Percentiles rank a stretch among this genome's conserved stretches.
Evolutionary conservation across 2,797 vertebrate species (phyloP).

Genomic region (Sebastes dallii): DNA sequence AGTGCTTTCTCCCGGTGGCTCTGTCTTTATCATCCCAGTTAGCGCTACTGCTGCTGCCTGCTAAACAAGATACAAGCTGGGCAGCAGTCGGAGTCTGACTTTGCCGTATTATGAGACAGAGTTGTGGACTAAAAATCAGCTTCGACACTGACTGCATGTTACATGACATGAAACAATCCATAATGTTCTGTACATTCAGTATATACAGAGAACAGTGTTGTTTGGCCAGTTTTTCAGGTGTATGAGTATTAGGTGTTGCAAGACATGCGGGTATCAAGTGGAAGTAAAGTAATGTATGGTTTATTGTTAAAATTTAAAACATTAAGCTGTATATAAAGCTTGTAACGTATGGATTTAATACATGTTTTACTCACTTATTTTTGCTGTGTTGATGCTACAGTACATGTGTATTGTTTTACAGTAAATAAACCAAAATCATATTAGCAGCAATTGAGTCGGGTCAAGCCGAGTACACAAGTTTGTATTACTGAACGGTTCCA

Average conservation of each 20-base stretch:
- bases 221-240: not conserved
- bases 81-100: not conserved
- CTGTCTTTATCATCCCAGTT: slow-evolving; percentile 2
- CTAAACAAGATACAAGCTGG: slow-evolving; percentile 4
- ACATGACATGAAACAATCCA: slow-evolving; percentile 12
- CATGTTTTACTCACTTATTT: not conserved
- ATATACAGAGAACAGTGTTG: not conserved
- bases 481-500: not conserved
- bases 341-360: not conserved
- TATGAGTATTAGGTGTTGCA: not conserved
- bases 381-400: not conserved
- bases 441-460: not conserved
- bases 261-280: not conserved
- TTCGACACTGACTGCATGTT: not conserved
- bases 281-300: not conserved
- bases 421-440: not conserved
- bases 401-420: not conserved
- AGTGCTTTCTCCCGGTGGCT: not conserved
- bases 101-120: not conserved
- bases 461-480: not conserved
- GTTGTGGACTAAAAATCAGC: not conserved
- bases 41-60: not conserved
- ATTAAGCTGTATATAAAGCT: not conserved
- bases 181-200: not conserved
- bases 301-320: not conserved